These are phyloP conservation scores for Lucilia cuprina DNA, from an alignment of 1,140 invertebrate genomes.

Conservation along the genomic window DNA sequence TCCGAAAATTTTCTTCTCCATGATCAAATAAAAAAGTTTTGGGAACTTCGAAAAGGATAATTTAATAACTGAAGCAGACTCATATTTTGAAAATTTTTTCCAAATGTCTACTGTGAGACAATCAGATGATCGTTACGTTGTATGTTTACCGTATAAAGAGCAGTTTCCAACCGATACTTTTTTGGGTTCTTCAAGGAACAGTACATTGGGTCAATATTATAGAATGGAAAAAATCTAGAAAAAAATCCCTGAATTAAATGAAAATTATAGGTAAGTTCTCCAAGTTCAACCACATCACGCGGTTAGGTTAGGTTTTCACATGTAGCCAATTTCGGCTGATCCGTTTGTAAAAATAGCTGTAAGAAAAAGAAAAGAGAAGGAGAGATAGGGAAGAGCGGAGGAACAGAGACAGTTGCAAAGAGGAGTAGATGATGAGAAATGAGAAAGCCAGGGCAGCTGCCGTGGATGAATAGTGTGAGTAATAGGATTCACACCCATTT, in stretches of 20 bases:
- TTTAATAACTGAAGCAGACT: background rate
- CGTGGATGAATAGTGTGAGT: too few species aligned
- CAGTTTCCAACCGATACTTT: background rate
- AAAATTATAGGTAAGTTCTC: background rate
- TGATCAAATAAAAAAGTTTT: slow-evolving; percentile 20
- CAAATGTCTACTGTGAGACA: background rate
- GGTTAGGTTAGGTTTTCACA: too few species aligned
- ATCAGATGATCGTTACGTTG: background rate
- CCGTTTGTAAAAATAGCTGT: too few species aligned
- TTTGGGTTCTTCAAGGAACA: background rate
- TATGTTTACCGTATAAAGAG: background rate
- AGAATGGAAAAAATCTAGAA: background rate
- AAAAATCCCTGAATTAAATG: background rate
- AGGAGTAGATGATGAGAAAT: too few species aligned
- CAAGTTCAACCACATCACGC: background rate
- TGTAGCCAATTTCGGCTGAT: too few species aligned
- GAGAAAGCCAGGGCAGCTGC: too few species aligned
- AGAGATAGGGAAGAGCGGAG: too few species aligned
- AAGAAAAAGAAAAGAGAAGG: too few species aligned
- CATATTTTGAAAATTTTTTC: slow-evolving; percentile 2
- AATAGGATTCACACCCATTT: too few species aligned
- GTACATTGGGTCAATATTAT: background rate
- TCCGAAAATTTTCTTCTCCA: background rate
- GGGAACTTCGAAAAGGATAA: slow-evolving; percentile 1
- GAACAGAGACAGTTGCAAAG: too few species aligned